These are phyloP conservation scores for Hyaena hyaena DNA, from an alignment of 2,113 vertebrate genomes.

Conservation along the genomic window DNA sequence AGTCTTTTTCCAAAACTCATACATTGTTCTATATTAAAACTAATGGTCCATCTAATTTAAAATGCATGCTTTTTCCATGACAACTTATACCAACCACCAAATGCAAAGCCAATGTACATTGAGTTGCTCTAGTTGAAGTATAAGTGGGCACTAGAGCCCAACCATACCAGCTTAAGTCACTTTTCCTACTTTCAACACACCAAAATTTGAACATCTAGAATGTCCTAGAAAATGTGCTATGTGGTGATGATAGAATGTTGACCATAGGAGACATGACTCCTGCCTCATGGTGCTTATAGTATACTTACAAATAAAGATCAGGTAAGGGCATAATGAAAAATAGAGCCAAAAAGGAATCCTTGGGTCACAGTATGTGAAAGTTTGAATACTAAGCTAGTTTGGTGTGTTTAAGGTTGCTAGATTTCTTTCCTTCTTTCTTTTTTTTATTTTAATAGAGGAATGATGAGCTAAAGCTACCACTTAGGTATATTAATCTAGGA, in stretches of 20 bases:
- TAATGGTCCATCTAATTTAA: not conserved
- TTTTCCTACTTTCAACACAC: not conserved
- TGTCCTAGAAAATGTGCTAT: not conserved
- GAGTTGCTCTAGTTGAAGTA: not conserved
- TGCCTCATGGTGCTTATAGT: not conserved
- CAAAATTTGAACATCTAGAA: not conserved
- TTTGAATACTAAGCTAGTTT: not conserved
- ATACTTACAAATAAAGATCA: not conserved
- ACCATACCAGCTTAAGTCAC: not conserved
- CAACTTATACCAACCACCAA: not conserved
- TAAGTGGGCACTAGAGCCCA: not conserved
- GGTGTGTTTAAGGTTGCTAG: not conserved
- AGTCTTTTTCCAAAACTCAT: not conserved
- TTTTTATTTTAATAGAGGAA: not conserved
- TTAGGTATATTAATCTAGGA: not conserved
- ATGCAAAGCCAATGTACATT: not conserved
- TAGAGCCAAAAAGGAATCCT: not conserved
- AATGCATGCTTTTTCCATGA: not conserved
- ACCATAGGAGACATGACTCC: not conserved
- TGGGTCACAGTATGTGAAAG: not conserved
- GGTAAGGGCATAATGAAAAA: not conserved
- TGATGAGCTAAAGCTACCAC: not conserved
- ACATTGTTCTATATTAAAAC: conserved; percentile 22
- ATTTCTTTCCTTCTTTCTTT: not conserved
- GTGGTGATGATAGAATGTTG: not conserved